Evolutionary conservation across 2,888 invertebrate genomes (phyloP).

Genomic region (Hypercompe scribonia): DNA sequence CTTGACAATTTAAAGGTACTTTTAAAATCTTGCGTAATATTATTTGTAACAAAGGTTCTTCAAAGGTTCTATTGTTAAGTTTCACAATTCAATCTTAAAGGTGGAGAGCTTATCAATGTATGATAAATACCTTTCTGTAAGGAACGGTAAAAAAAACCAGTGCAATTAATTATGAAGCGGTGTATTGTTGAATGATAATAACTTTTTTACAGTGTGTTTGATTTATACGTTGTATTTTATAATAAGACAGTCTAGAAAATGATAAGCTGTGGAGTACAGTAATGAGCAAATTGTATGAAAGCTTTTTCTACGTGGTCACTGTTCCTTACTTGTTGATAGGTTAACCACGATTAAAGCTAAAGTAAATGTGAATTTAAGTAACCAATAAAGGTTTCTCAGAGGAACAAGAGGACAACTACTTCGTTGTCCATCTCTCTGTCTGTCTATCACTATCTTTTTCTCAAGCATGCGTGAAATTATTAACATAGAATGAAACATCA

Average conservation of each 20-base stretch:
- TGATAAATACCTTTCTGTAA: constrained; percentile 16
- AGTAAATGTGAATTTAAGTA: no score
- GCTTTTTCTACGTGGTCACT: background rate
- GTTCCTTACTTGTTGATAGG: background rate
- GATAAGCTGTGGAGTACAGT: background rate
- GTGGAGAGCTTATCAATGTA: constrained; percentile 15
- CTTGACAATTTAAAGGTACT: no score
- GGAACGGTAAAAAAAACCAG: constrained; percentile 17
- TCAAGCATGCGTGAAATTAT: no score
- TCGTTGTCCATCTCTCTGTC: no score
- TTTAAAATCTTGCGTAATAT: no score
- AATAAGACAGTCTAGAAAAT: background rate
- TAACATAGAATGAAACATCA: no score
- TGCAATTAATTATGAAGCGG: constrained; percentile 24
- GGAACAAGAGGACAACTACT: background rate
- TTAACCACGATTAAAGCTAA: no score
- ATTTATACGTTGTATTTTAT: background rate
- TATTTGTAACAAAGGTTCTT: background rate
- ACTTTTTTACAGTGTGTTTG: constrained; percentile 1
- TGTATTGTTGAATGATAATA: constrained; percentile 22
- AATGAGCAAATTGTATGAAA: background rate
- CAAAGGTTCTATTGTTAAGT: background rate
- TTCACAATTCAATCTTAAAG: background rate
- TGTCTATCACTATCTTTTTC: no score
- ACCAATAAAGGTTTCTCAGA: no score